A percentile compares a stretch with the other conserved stretches of the same genome.
These are phyloP conservation scores for Poecilobothrus nobilitatus DNA, from an alignment of 2,888 invertebrate species.

Conservation along the genomic window DNA sequence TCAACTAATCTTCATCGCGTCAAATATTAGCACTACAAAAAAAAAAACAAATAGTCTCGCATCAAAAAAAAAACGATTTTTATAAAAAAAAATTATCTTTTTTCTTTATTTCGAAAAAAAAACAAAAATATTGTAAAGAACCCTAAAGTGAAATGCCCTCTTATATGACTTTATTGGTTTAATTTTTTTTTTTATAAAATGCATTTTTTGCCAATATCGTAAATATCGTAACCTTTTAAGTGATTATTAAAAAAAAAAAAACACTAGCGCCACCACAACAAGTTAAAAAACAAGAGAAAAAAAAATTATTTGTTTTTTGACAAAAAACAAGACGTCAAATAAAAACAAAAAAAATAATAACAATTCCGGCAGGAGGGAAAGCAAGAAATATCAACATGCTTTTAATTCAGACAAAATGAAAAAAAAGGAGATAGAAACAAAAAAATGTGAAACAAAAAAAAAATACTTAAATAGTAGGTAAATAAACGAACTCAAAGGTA, in stretches of 20 bases:
- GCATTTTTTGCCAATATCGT: background rate
- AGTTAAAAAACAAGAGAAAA: background rate
- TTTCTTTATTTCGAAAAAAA: background rate
- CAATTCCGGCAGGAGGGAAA: background rate
- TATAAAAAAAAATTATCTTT: no score
- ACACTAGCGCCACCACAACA: background rate
- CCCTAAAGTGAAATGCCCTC: conserved; percentile 3
- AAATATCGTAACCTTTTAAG: background rate
- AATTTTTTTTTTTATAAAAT: background rate
- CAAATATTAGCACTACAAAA: background rate
- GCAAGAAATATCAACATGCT: background rate
- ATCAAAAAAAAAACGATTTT: background rate
- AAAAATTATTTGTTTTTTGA: background rate
- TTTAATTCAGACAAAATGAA: no score
- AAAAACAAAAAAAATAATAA: no score
- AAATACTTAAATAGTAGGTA: no score
- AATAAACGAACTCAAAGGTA: no score
- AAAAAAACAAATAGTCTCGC: background rate
- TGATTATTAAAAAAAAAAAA: background rate
- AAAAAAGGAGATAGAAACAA: no score
- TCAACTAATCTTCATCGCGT: no score
- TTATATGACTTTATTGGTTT: conserved; percentile 1
- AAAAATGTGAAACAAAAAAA: no score
- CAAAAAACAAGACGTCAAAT: background rate
- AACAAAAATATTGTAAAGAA: background rate